These are phyloP conservation scores for Aphelocoma californica DNA, from an alignment of 2,797 vertebrate species.

Conservation along the genomic window DNA sequence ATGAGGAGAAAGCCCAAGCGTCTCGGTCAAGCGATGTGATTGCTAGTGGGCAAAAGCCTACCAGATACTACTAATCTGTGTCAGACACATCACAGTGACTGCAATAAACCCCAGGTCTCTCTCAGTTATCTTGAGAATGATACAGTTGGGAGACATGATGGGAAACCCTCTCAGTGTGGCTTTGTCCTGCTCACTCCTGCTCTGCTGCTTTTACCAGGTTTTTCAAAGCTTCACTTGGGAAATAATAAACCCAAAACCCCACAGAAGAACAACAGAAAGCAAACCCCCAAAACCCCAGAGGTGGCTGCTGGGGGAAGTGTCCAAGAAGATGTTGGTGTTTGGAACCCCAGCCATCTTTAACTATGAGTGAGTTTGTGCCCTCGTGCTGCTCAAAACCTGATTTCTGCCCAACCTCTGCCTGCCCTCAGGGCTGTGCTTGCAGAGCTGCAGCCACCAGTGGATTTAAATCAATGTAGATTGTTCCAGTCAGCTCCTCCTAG, in stretches of 20 bases:
- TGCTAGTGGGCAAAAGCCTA: conserved; percentile 27
- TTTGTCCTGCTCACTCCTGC: not conserved
- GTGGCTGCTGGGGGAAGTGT: not conserved
- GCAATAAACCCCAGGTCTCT: conserved; percentile 25
- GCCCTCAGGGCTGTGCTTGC: not conserved
- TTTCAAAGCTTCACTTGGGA: conserved; percentile 23
- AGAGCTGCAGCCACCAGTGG: not conserved
- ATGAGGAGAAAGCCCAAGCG: not conserved
- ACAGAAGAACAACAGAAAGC: not conserved
- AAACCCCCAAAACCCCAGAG: not conserved
- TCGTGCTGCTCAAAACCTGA: not conserved
- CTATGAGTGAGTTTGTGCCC: not conserved
- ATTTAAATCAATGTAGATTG: not conserved
- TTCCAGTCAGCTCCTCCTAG: not conserved
- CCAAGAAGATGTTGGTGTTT: not conserved
- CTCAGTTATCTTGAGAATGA: conserved; percentile 8
- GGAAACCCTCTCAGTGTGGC: not conserved
- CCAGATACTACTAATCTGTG: conserved; percentile 22
- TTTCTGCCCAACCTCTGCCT: not conserved
- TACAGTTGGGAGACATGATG: not conserved
- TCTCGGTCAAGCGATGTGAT: fast-evolving
- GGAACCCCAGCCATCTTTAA: not conserved
- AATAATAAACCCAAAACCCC: not conserved
- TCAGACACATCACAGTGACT: conserved; percentile 4
- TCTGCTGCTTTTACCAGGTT: conserved; percentile 50